Evolutionary conservation across 2,797 vertebrate genomes (phyloP).

Genomic region (Sylvilagus floridanus): DNA sequence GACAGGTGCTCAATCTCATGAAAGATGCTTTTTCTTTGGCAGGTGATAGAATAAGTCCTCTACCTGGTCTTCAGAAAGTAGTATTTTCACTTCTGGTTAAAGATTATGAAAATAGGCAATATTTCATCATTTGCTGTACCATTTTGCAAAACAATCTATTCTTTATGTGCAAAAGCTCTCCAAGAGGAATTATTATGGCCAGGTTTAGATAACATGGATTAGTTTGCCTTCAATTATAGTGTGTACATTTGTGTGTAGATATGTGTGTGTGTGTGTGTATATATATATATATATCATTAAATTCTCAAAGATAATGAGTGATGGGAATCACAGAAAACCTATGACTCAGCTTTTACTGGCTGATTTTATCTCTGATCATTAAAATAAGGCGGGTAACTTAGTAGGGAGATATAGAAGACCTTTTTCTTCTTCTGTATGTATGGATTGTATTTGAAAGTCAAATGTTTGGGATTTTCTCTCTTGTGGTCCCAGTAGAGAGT

Average conservation of each 20-base stretch:
- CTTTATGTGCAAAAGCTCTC: not conserved
- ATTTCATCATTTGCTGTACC: not conserved
- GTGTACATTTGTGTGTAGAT: not conserved
- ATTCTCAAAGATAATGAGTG: conserved; percentile 21
- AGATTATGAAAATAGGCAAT: conserved; percentile 51
- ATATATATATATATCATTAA: not conserved
- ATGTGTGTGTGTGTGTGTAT: no score
- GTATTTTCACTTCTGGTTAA: conserved; percentile 40
- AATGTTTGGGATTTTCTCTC: not conserved
- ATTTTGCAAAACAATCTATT: conserved; percentile 5
- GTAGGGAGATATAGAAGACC: not conserved
- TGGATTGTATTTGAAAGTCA: not conserved
- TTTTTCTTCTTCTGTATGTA: not conserved
- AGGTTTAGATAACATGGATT: not conserved
- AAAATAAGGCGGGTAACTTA: conserved; percentile 16
- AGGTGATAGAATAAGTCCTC: conserved; percentile 54
- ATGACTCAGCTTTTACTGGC: conserved; percentile 19
- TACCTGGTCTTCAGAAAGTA: conserved; percentile 30
- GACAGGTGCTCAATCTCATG: conserved; percentile 31
- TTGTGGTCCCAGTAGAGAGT: not conserved
- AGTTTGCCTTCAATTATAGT: not conserved
- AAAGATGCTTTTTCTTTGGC: conserved; percentile 48
- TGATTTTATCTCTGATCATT: conserved; percentile 39
- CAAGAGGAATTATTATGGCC: conserved; percentile 24
- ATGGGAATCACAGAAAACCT: not conserved